Conservation (phyloP, 1,140 invertebrate species). For the Carcinoscorpius rotundicauda region DNA sequence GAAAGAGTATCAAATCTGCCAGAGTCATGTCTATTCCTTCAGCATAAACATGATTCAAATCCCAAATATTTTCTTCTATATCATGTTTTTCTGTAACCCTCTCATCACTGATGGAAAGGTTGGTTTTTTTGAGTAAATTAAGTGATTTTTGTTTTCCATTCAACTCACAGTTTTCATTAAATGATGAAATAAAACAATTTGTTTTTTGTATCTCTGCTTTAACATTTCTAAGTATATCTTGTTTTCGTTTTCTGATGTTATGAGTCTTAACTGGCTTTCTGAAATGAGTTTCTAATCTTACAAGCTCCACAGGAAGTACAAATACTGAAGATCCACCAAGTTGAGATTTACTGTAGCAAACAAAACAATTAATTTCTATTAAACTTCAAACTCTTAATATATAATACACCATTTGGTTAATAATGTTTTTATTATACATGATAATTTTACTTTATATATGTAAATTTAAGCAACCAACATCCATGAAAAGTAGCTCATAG, state of each 20-base stretch:
- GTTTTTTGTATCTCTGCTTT: slow-evolving; percentile 10
- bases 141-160: slow-evolving; percentile 8
- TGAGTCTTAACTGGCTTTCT: slow-evolving; percentile 70
- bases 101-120: slow-evolving; percentile 1
- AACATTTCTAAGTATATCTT: slow-evolving; percentile 32
- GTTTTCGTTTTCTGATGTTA: slow-evolving; percentile 66
- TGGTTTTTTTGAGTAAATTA: slow-evolving; percentile 5
- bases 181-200: slow-evolving; percentile 14
- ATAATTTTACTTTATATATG: too few species aligned
- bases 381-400: too few species aligned
- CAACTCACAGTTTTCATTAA: slow-evolving; percentile 16
- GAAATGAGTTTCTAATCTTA: slow-evolving; percentile 72
- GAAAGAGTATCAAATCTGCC: slow-evolving; percentile 68
- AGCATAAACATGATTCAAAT: slow-evolving; percentile 26
- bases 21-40: slow-evolving; percentile 72
- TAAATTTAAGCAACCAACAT: too few species aligned
- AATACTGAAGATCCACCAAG: neutral
- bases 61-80: slow-evolving; percentile 31
- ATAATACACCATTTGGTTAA: too few species aligned
- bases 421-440: too few species aligned
- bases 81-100: slow-evolving; percentile 3
- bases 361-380: too few species aligned
- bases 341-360: too few species aligned
- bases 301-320: slow-evolving; percentile 45
- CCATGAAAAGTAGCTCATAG: too few species aligned